Conservation (phyloP, 2,113 vertebrate species). For the Eudyptes chrysolophus region DNA sequence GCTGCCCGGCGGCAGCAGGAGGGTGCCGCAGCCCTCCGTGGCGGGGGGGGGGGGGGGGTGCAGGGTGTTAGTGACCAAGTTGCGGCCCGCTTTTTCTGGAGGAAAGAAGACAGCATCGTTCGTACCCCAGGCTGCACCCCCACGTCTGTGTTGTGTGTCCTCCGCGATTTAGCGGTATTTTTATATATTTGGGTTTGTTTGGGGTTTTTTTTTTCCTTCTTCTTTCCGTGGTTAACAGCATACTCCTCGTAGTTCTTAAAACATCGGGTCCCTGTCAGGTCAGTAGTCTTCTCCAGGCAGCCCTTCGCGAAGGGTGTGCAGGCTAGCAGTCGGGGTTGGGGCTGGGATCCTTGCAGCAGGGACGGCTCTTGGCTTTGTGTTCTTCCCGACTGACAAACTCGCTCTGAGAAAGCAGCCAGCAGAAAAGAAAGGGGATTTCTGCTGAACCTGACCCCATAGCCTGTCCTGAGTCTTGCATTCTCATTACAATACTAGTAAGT, state of each 20-base stretch:
- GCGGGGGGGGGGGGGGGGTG: too few relatives aligned
- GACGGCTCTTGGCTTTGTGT: too few relatives aligned
- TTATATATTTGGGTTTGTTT: accelerated
- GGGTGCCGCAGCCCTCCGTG: background rate
- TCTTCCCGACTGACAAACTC: accelerated
- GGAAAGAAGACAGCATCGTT: accelerated
- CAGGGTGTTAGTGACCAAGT: accelerated
- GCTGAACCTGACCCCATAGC: background rate
- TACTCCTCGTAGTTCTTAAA: background rate
- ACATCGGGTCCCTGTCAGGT: accelerated
- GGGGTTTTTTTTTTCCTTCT: background rate
- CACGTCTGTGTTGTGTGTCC: accelerated
- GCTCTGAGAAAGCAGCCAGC: background rate
- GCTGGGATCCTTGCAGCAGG: background rate
- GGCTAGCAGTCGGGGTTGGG: background rate
- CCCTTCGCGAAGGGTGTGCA: accelerated
- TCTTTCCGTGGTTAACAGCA: background rate
- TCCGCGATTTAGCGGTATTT: background rate
- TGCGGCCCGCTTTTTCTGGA: background rate
- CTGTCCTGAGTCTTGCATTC: background rate
- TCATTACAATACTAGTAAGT: accelerated
- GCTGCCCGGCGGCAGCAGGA: background rate
- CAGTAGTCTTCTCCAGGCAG: background rate
- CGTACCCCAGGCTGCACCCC: too few relatives aligned
- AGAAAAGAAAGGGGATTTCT: background rate